These are phyloP conservation scores for Furcifer pardalis DNA, from an alignment of 2,797 vertebrate species.

Conservation along the genomic window DNA sequence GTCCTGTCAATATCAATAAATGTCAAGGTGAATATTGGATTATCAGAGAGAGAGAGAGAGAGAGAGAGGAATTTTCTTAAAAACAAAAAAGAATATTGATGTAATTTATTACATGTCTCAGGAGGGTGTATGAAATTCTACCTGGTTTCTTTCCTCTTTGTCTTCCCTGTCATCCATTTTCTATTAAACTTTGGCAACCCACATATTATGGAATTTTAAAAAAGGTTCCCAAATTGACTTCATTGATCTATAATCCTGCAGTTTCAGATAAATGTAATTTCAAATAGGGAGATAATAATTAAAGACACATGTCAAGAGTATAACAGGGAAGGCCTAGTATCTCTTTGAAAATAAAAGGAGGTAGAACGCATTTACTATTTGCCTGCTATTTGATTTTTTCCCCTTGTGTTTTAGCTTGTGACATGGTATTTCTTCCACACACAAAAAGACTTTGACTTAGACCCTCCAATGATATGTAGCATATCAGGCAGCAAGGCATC, in stretches of 20 bases:
- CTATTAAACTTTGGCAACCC: conserved; percentile 11
- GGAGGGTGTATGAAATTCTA: too few species aligned
- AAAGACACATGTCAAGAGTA: conserved; percentile 44
- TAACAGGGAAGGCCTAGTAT: conserved; percentile 41
- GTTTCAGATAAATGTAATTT: conserved; percentile 46
- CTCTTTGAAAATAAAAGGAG: conserved; percentile 33
- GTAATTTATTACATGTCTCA: too few species aligned
- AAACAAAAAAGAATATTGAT: too few species aligned
- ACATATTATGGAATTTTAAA: conserved; percentile 13
- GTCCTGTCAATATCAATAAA: too few species aligned
- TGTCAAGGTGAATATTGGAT: too few species aligned
- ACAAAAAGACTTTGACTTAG: too few species aligned
- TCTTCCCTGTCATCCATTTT: neutral
- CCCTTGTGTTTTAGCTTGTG: neutral
- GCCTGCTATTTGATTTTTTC: conserved; percentile 23
- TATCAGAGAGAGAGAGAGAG: too few species aligned
- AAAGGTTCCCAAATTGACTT: conserved; percentile 45
- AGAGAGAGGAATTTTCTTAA: too few species aligned
- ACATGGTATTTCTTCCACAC: too few species aligned
- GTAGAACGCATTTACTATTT: conserved; percentile 36
- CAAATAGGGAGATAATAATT: conserved; percentile 51
- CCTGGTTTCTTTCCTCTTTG: too few species aligned
- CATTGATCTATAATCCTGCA: conserved; percentile 24
- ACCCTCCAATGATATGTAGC: too few species aligned
- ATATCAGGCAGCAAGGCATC: too few species aligned